Conservation (phyloP, 2,888 invertebrate genomes). For the Netelia fuscicornis region DNA sequence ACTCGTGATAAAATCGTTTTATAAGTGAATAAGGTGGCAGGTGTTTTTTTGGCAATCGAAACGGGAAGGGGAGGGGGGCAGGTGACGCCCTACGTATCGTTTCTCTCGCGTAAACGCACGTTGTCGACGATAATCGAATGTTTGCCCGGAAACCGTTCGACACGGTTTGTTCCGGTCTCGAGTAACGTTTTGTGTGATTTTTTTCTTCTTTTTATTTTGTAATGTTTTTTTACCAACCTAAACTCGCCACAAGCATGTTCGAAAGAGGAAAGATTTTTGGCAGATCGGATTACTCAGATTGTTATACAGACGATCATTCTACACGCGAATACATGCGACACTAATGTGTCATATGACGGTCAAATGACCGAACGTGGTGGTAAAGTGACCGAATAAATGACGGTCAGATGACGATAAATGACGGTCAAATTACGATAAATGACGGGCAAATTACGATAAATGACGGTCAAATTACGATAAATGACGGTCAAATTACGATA, state of each 20-base stretch:
- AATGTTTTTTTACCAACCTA: background rate
- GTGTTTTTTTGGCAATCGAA: constrained; percentile 44
- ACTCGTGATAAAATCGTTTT: background rate
- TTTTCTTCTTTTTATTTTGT: background rate
- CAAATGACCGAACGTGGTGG: no score
- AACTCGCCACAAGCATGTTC: background rate
- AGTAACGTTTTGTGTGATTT: constrained; percentile 36
- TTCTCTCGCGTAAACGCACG: constrained; percentile 33
- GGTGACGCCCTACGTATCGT: constrained; percentile 36
- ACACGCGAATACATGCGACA: no score
- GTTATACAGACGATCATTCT: no score
- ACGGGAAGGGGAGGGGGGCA: constrained; percentile 5
- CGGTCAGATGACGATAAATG: no score
- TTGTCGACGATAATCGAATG: constrained; percentile 34
- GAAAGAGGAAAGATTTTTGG: no score
- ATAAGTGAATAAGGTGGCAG: constrained; percentile 24
- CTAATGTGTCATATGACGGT: no score
- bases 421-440: no score
- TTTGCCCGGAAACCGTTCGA: constrained; percentile 47
- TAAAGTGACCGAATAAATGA: no score
- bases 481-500: no score
- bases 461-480: no score
- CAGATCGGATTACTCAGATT: no score
- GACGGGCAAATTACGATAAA: no score
- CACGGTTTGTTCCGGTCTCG: constrained; percentile 55